Evolutionary conservation across 2,113 vertebrate species (phyloP).

Genomic region (Pedetes capensis): DNA sequence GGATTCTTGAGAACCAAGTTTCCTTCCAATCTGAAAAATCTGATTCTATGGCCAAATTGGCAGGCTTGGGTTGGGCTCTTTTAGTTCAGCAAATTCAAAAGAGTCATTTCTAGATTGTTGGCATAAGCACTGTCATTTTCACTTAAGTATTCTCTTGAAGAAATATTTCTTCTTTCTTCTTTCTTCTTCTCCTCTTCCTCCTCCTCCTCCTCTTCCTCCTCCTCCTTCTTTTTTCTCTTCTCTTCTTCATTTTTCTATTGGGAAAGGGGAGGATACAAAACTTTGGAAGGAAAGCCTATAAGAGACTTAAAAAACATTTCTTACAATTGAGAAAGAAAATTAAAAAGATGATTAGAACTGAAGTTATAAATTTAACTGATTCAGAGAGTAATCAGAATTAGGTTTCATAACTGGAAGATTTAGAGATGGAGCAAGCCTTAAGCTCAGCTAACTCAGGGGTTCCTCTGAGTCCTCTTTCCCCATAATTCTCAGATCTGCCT

Average conservation of each 20-base stretch:
- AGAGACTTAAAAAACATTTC: not conserved
- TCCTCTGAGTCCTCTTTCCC: not conserved
- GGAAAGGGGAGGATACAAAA: not conserved
- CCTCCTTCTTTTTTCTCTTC: too few species aligned
- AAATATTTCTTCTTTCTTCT: too few species aligned
- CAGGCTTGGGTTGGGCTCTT: not conserved
- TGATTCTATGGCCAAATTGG: not conserved
- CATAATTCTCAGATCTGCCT: not conserved
- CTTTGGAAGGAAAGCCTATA: not conserved
- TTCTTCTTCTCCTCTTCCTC: too few species aligned
- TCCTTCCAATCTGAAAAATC: not conserved
- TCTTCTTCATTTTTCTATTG: not conserved
- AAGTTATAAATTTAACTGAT: not conserved
- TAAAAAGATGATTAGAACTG: not conserved
- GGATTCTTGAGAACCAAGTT: not conserved
- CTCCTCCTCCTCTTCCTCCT: too few species aligned
- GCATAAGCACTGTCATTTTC: not conserved
- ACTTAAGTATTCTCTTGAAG: not conserved
- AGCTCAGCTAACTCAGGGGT: not conserved
- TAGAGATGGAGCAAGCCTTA: not conserved
- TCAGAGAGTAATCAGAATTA: not conserved
- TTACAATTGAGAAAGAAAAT: slow-evolving; percentile 6
- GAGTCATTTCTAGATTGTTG: slow-evolving; percentile 25
- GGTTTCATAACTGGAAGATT: not conserved
- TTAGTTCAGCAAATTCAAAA: not conserved